These are phyloP conservation scores for Laticauda colubrina DNA, from an alignment of 2,113 vertebrate genomes.

Conservation along the genomic window DNA sequence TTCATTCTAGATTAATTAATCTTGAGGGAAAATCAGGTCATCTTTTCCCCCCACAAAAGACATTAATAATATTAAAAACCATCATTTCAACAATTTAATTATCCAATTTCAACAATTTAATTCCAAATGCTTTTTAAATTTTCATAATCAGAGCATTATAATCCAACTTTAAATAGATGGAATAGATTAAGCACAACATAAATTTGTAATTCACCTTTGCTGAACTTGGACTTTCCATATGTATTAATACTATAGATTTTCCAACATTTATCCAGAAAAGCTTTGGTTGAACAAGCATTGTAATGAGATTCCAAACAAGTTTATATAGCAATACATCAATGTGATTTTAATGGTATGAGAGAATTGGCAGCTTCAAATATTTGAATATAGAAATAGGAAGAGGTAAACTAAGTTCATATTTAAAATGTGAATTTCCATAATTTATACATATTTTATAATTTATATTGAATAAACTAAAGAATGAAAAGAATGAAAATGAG, in stretches of 20 bases:
- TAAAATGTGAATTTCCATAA: background rate
- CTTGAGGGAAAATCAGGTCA: background rate
- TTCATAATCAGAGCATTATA: background rate
- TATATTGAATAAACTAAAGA: background rate
- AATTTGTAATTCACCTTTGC: background rate
- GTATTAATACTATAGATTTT: background rate
- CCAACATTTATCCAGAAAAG: background rate
- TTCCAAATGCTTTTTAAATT: background rate
- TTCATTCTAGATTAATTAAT: slow-evolving; percentile 20
- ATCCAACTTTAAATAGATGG: background rate
- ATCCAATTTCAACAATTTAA: no score
- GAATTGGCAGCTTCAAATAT: background rate
- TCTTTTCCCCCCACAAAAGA: background rate
- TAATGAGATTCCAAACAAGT: background rate
- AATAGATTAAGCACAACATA: background rate
- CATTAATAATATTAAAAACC: background rate
- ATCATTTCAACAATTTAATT: background rate
- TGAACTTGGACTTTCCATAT: background rate
- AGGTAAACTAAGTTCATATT: background rate
- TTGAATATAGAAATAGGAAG: background rate
- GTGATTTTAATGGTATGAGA: background rate
- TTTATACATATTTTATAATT: background rate
- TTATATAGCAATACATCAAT: background rate
- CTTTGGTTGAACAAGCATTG: background rate
- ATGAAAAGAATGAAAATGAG: background rate